phyloP scores from a whole-genome alignment of 2,888 invertebrate genomes.

The Folsomia manolachei region DNA sequence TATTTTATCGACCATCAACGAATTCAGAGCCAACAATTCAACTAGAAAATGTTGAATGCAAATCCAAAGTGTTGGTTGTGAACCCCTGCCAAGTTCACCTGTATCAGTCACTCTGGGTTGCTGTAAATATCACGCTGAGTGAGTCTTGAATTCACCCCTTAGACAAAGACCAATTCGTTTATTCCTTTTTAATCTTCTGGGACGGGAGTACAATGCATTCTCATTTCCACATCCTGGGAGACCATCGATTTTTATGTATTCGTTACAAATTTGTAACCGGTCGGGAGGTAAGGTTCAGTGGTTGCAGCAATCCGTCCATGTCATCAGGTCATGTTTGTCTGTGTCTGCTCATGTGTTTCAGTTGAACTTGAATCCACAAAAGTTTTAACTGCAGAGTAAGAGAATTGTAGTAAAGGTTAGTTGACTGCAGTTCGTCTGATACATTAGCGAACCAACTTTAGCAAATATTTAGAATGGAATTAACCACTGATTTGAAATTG shows the following conservation, averaged over 20 bases:
- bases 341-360: too few relatives aligned
- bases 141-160: conserved; percentile 47
- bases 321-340: too few relatives aligned
- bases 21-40: background rate
- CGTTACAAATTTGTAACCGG: background rate
- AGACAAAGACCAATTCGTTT: conserved; percentile 50
- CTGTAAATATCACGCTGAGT: conserved; percentile 50
- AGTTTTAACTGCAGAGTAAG: too few relatives aligned
- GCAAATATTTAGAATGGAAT: too few relatives aligned
- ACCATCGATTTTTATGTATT: conserved; percentile 11
- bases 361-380: too few relatives aligned
- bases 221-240: conserved; percentile 50
- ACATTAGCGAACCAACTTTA: too few relatives aligned
- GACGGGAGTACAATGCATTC: conserved; percentile 40
- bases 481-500: too few relatives aligned
- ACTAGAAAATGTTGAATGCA: conserved; percentile 15
- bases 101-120: conserved; percentile 48
- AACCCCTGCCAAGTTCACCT: conserved; percentile 47
- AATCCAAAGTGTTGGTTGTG: conserved; percentile 38
- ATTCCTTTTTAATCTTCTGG: conserved; percentile 44
- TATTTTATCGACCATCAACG: background rate
- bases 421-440: too few relatives aligned
- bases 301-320: too few relatives aligned
- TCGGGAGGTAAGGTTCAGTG: too few relatives aligned
- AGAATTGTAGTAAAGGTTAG: too few relatives aligned